Evolutionary conservation across 2,113 vertebrate genomes (phyloP), one percentile per base, ranked within the genome.

Genomic region (Choloepus hoffmanni): DNA sequence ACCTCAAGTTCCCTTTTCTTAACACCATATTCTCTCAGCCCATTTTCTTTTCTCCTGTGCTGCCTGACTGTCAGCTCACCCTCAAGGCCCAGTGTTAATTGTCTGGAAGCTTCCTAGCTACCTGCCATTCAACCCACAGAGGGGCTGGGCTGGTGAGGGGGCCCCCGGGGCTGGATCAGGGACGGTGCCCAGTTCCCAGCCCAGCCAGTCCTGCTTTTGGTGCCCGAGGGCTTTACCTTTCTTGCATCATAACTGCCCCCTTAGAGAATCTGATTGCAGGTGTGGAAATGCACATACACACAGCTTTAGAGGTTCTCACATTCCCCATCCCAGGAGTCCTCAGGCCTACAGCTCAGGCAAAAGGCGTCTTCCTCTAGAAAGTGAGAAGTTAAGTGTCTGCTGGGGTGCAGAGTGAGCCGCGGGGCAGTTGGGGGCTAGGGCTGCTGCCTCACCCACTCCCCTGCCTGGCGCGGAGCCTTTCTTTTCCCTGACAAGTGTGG

Each of bases 1-100:
- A 55, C 53, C 87, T 77, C 88, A 89, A 82, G 83, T 93, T 90
- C 92, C 92, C 58, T 55, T 92, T 95, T 94, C 48, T 74, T 70
- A 55, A 72, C 60, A n/a, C 40, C 62, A 5, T 45, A 72, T 60
- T 30, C 21, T 7, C 26, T 91, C 74, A 58, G 82, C 19, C 14
- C 23, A 48, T 65, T 76, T 50, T 30, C 18, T 89, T 60, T 50
- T 36, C 53, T 82, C 77, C 33, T 24, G 3, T 28, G 16, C n/a
- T 62, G 79, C 74, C 55, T 67, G 18, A 36, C 15, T 18, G 23
- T 78, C 40, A 9, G 50, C 53, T 74, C 63, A 19, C 77, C 43
- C 33, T 83, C 50, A 60, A 40, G 0, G 1, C 30, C 63, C 16
- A 63, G n/a, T 18, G 70, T 50, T 78, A 40, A 36, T 70, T 30